Evolutionary conservation across 2,888 invertebrate genomes (phyloP).

Genomic region (Cremastinae sp.): DNA sequence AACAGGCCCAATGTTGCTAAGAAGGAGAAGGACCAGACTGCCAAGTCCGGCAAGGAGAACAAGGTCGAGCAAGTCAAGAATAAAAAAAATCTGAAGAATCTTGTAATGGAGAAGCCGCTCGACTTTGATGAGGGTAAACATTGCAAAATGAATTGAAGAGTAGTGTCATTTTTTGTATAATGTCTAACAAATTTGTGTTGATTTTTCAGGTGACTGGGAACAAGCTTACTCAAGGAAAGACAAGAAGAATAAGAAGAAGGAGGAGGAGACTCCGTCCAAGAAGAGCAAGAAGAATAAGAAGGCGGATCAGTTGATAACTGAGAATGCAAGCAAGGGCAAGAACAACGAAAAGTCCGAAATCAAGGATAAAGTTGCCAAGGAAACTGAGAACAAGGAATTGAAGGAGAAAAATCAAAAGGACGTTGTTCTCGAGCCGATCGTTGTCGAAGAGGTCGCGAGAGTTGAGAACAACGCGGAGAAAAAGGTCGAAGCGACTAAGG

Average conservation of each 20-base stretch:
- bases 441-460: conserved; percentile 70
- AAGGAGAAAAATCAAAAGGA: conserved; percentile 80
- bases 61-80: conserved; percentile 83
- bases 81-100: conserved; percentile 84
- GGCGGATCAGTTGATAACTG: conserved; percentile 81
- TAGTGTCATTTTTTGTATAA: neutral
- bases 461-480: conserved; percentile 69
- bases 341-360: conserved; percentile 79
- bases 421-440: conserved; percentile 72
- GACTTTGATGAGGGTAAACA: conserved; percentile 86
- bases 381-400: conserved; percentile 81
- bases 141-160: neutral
- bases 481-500: conserved; percentile 67
- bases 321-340: conserved; percentile 79
- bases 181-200: neutral
- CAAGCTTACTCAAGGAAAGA: conserved; percentile 86
- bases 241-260: conserved; percentile 87
- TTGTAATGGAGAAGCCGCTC: conserved; percentile 85
- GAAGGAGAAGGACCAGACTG: conserved; percentile 73
- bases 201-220: conserved; percentile 84
- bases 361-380: conserved; percentile 81
- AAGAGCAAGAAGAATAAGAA: conserved; percentile 82
- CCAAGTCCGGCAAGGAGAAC: conserved; percentile 79
- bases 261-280: conserved; percentile 81
- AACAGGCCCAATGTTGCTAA: conserved; percentile 80